Conservation (phyloP, 2,113 vertebrate species). For the Seriola rivoliana region DNA sequence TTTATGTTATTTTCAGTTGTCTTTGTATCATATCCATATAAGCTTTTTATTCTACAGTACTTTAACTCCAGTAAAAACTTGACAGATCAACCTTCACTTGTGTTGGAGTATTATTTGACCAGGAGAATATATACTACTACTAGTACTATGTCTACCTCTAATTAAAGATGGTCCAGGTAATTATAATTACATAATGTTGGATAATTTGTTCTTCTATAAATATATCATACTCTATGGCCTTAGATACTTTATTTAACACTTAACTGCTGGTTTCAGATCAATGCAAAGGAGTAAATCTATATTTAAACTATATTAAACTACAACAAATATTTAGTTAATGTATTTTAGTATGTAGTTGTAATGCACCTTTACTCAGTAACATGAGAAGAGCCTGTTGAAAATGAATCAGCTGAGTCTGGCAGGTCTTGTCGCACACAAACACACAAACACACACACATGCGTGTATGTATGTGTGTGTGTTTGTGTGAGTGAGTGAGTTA, state of each 20-base stretch:
- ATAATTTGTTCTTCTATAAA: background rate
- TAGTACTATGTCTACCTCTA: too few species aligned
- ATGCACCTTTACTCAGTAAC: slow-evolving; percentile 13
- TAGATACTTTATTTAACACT: background rate
- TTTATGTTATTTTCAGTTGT: too few species aligned
- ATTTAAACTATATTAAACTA: too few species aligned
- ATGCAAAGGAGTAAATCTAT: background rate
- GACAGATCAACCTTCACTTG: too few species aligned
- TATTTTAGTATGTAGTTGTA: background rate
- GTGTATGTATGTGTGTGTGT: background rate
- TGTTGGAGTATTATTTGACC: too few species aligned
- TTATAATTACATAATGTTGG: too few species aligned
- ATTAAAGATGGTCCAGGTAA: too few species aligned
- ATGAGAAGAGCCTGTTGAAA: slow-evolving; percentile 12
- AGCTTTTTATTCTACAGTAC: too few species aligned
- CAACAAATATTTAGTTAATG: too few species aligned
- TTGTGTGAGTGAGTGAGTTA: background rate
- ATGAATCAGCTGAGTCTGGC: slow-evolving; percentile 36
- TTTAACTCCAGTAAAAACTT: too few species aligned
- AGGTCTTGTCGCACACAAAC: background rate
- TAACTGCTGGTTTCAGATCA: background rate
- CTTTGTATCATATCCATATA: too few species aligned
- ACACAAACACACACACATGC: background rate
- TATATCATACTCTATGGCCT: background rate
- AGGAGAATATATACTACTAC: too few species aligned